phyloP scores from a whole-genome alignment of 2,113 vertebrate genomes.

The Tychaedon coryphoeus region DNA sequence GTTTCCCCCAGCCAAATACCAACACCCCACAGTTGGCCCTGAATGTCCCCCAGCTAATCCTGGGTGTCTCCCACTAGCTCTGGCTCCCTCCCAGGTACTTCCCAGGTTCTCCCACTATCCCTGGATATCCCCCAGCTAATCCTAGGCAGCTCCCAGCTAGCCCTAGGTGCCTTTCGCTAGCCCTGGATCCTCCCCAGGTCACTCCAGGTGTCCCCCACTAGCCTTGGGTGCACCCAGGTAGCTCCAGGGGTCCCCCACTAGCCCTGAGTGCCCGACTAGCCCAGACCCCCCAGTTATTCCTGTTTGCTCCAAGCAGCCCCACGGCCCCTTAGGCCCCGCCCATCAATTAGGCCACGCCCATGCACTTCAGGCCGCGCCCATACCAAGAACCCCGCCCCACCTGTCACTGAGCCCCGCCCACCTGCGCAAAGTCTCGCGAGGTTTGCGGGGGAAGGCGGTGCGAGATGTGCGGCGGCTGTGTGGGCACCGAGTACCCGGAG shows the following conservation, averaged over 20 bases:
- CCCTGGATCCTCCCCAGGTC: too few relatives aligned
- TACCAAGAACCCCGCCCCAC: accelerated
- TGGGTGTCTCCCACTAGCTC: background rate
- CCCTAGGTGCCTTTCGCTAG: background rate
- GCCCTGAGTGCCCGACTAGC: background rate
- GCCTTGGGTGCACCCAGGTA: background rate
- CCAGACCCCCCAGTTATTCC: background rate
- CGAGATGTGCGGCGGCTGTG: background rate
- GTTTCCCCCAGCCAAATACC: too few relatives aligned
- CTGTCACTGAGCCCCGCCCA: accelerated
- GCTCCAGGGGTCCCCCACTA: too few relatives aligned
- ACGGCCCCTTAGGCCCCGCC: accelerated
- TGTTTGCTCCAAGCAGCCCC: background rate
- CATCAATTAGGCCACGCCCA: accelerated
- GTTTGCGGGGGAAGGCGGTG: background rate
- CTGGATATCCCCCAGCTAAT: background rate
- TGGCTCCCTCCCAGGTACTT: background rate
- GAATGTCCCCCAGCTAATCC: too few relatives aligned
- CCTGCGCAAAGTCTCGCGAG: background rate
- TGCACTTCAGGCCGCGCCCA: accelerated
- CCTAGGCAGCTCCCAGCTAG: background rate
- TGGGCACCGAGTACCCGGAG: background rate
- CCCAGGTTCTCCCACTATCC: background rate
- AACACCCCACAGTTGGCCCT: background rate
- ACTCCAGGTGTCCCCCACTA: background rate